Percentiles rank a stretch among this genome's conserved stretches.
These are phyloP conservation scores for Lutjanus erythropterus DNA, from an alignment of 2,113 vertebrate species.

Conservation along the genomic window DNA sequence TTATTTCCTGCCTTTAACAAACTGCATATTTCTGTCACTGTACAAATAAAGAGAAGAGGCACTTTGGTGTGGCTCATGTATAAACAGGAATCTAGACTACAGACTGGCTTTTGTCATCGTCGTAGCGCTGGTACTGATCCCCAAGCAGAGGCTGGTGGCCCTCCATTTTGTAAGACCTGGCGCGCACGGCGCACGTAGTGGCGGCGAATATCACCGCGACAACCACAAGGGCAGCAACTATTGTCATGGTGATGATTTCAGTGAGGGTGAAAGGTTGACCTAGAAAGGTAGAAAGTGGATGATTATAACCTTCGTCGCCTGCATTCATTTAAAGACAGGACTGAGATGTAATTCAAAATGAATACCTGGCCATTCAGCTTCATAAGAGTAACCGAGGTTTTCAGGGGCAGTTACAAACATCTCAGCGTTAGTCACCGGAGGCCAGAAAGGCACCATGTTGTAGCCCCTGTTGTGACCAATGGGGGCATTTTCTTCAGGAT, in stretches of 20 bases:
- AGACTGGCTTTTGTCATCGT: conserved; percentile 90
- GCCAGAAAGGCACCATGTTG: conserved; percentile 99
- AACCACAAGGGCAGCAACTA: conserved; percentile 88
- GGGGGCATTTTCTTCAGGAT: conserved; percentile 94
- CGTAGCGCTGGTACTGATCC: conserved; percentile 94
- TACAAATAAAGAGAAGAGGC: conserved; percentile 17
- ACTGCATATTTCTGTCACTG: not conserved
- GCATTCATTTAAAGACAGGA: not conserved
- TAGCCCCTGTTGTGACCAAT: conserved; percentile 96
- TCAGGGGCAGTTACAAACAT: conserved; percentile 95
- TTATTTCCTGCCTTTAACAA: conserved; percentile 7
- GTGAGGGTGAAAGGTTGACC: conserved; percentile 87
- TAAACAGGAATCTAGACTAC: conserved; percentile 81
- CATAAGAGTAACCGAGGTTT: conserved; percentile 94
- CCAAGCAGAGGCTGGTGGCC: conserved; percentile 91
- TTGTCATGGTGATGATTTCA: conserved; percentile 92
- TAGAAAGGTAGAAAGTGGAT: conserved; percentile 56
- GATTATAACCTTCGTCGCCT: not conserved
- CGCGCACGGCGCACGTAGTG: conserved; percentile 86
- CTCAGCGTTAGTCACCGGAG: conserved; percentile 93
- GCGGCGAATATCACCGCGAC: conserved; percentile 89
- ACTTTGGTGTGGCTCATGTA: not conserved
- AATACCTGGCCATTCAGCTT: conserved; percentile 93
- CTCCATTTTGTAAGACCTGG: conserved; percentile 85
- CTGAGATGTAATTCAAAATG: not conserved